Evolutionary conservation across 2,113 vertebrate genomes (phyloP).

Genomic region (Apodemus sylvaticus): DNA sequence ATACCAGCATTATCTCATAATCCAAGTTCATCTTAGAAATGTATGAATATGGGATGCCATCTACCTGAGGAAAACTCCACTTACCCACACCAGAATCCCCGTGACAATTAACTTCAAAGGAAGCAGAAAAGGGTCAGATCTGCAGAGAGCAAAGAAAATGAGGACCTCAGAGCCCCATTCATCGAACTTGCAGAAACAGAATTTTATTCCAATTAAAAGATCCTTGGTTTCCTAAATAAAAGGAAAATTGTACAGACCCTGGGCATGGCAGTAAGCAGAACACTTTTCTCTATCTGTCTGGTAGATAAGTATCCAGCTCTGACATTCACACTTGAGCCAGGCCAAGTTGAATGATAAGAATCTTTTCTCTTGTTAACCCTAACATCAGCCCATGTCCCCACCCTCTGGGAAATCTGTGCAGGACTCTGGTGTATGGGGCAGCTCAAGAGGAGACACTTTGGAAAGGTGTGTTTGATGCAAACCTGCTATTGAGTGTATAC

Average conservation of each 20-base stretch:
- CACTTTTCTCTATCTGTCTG: accelerated
- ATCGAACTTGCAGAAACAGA: neutral
- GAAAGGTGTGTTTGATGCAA: accelerated
- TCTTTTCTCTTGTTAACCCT: neutral
- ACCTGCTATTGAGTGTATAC: too few species aligned
- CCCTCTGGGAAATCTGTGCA: neutral
- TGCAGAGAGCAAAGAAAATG: neutral
- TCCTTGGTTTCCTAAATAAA: neutral
- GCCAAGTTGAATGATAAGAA: neutral
- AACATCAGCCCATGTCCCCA: accelerated
- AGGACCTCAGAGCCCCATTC: neutral
- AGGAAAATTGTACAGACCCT: accelerated
- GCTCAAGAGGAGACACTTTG: too few species aligned
- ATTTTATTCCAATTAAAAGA: neutral
- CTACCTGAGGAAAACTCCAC: neutral
- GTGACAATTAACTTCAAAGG: neutral
- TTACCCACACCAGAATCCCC: neutral
- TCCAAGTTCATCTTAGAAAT: neutral
- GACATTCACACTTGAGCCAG: neutral
- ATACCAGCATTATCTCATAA: neutral
- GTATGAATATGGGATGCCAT: neutral
- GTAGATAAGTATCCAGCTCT: neutral
- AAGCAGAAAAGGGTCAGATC: too few species aligned
- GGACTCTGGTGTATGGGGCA: too few species aligned
- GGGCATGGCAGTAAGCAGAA: accelerated